A percentile compares a stretch with the other conserved stretches of the same genome.
These are phyloP conservation scores for Drosophila lacertosa DNA, from an alignment of 1,140 invertebrate species.

Conservation along the genomic window DNA sequence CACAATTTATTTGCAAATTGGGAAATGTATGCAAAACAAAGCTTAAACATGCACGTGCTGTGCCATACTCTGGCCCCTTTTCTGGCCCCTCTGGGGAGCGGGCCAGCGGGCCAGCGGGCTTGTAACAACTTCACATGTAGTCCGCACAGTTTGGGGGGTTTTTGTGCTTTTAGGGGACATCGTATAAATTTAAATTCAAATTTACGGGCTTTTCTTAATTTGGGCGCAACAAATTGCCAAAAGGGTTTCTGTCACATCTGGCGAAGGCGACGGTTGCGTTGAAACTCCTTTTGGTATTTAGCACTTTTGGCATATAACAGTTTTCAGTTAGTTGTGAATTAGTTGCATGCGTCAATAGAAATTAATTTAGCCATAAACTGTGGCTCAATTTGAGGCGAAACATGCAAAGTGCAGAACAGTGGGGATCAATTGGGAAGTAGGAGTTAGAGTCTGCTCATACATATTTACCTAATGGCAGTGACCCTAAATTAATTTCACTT, in stretches of 20 bases:
- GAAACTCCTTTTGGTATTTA: background rate
- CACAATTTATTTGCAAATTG: conserved; percentile 30
- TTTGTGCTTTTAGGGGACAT: conserved; percentile 24
- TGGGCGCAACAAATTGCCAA: conserved; percentile 50
- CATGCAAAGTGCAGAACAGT: conserved; percentile 1
- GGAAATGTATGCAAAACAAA: conserved; percentile 48
- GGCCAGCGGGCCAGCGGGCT: conserved; percentile 2
- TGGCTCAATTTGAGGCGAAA: conserved; percentile 35
- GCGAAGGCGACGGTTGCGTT: background rate
- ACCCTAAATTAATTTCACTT: conserved; percentile 60
- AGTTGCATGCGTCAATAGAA: conserved; percentile 43
- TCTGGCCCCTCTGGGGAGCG: background rate
- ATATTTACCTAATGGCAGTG: conserved; percentile 66
- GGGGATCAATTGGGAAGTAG: conserved; percentile 5
- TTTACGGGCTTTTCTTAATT: conserved; percentile 74
- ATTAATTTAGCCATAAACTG: conserved; percentile 48
- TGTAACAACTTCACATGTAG: conserved; percentile 8
- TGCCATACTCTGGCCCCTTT: background rate
- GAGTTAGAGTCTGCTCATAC: conserved; percentile 15
- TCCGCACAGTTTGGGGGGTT: conserved; percentile 5
- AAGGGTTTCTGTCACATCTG: conserved; percentile 48
- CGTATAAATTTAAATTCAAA: conserved; percentile 77
- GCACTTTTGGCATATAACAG: conserved; percentile 1
- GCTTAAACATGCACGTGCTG: conserved; percentile 44
- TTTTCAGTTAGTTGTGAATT: conserved; percentile 45